A percentile compares a stretch with the other conserved stretches of the same genome.
Evolutionary conservation across 2,888 invertebrate species (phyloP).

Genomic region (Cantharis nigra): DNA sequence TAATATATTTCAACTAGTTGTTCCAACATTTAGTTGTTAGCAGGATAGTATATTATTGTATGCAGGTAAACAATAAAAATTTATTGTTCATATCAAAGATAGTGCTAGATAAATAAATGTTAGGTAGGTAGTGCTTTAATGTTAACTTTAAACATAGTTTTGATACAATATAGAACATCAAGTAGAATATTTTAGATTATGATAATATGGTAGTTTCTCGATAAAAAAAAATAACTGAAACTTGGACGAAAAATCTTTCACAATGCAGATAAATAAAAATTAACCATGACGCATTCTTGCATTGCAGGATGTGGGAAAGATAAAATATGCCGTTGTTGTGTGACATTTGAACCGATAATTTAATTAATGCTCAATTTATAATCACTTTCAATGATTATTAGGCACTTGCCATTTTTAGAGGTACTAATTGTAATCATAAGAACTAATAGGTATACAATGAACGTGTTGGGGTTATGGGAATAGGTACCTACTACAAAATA

Average conservation of each 20-base stretch:
- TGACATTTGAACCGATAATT: background rate
- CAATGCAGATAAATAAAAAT: background rate
- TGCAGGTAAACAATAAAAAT: too few relatives aligned
- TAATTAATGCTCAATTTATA: background rate
- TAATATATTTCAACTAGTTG: too few relatives aligned
- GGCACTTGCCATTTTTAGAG: background rate
- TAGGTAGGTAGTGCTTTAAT: too few relatives aligned
- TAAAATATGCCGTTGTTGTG: background rate
- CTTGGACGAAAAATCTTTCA: background rate
- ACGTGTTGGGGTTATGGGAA: background rate
- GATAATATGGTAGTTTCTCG: too few relatives aligned
- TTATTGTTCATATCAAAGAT: too few relatives aligned
- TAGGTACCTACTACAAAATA: background rate
- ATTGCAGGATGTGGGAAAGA: background rate
- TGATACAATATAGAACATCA: too few relatives aligned
- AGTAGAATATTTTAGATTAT: too few relatives aligned
- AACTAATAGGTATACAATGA: background rate
- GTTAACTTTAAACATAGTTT: too few relatives aligned
- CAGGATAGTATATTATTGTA: too few relatives aligned
- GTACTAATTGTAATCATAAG: background rate
- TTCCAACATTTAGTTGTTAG: too few relatives aligned
- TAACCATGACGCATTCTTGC: background rate
- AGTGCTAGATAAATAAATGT: too few relatives aligned
- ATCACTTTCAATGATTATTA: background rate
- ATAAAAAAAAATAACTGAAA: background rate